These are phyloP conservation scores for Heliconius charithonia DNA, from an alignment of 2,888 invertebrate genomes.

Conservation along the genomic window DNA sequence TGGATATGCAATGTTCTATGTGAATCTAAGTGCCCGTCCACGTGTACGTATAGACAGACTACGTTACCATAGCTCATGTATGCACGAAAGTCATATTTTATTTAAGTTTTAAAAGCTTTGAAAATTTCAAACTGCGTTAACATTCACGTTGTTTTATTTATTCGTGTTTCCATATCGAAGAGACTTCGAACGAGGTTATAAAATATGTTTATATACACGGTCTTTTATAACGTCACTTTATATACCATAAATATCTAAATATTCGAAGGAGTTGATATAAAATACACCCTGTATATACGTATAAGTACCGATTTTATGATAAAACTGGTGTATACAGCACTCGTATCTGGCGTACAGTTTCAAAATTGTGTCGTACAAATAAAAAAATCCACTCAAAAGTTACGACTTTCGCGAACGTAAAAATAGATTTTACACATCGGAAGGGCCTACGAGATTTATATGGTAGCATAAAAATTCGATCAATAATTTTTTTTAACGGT, in stretches of 20 bases:
- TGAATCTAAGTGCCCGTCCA: slow-evolving; percentile 3
- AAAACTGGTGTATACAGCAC: slow-evolving; percentile 10
- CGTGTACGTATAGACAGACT: slow-evolving; percentile 16
- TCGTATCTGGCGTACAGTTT: slow-evolving; percentile 56
- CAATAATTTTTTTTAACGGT: slow-evolving; percentile 76
- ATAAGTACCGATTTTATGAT: slow-evolving; percentile 29
- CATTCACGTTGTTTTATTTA: slow-evolving; percentile 44
- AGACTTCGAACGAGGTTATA: slow-evolving; percentile 37
- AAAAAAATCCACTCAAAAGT: slow-evolving; percentile 73
- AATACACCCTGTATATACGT: slow-evolving; percentile 27
- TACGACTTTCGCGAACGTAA: slow-evolving; percentile 72
- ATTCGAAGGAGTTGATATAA: slow-evolving; percentile 36
- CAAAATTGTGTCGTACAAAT: slow-evolving; percentile 71
- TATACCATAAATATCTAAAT: slow-evolving; percentile 38
- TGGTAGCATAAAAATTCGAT: slow-evolving; percentile 69
- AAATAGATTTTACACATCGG: slow-evolving; percentile 79
- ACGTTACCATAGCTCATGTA: slow-evolving; percentile 33
- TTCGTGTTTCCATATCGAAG: slow-evolving; percentile 42
- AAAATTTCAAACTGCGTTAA: slow-evolving; percentile 40
- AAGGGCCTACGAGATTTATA: slow-evolving; percentile 72
- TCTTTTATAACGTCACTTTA: slow-evolving; percentile 36
- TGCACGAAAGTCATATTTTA: slow-evolving; percentile 40
- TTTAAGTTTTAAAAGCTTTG: slow-evolving; percentile 46
- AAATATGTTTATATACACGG: slow-evolving; percentile 39
- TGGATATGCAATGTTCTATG: slow-evolving; percentile 16